Base-by-base conservation (phyloP, 2,113 vertebrate genomes). In the Thalassarche chlororhynchos region DNA sequence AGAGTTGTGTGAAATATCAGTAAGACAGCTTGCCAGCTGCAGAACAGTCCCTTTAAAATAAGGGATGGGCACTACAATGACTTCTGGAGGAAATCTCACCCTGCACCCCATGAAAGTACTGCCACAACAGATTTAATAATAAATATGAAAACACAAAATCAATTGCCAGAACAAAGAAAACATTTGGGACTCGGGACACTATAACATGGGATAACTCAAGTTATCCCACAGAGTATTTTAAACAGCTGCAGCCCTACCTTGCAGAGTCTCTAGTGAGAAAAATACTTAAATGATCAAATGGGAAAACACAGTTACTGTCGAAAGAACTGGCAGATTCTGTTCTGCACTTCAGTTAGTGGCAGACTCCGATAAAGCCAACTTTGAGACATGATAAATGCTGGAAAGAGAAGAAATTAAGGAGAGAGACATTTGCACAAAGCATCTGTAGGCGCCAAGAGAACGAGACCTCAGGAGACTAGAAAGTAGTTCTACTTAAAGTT, bases 141-240 rank as follows among this genome's bases (percentile, higher is more conserved):
- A 78, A 86, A 77, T n/a, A 64, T 8, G 16, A 81, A 90, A 93
- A 6, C 5, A 57, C 6, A 77, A 24, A 49, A 66, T 57, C 5
- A 31, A n/a, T 71, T 72, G 9, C 15, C 44, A 85, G 28, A 80
- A 68, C 5, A 79, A 72, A n/a, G 2, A 83, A 64, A 83, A 58
- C 1, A 10, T 60, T 21, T 75, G 20, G 23, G 20, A 31, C 15
- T 62, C 0, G 2, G 34, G 15, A 32, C 7, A 16, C 3, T 32
- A 20, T 34, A 84, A 31, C 17, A 28, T 15, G 3, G 9, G 14
- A 19, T 29, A 82, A 64, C 10, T 79, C 78, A 64, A 44, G 25
- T 72, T 46, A 66, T 66, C 21, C 26, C 49, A 82, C 29, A 61
- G 19, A 40, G 3, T 32, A 34, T 52, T 36, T 23, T 28, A 72